Conservation (phyloP, 2,888 invertebrate species). For the Aphidius colemani region DNA sequence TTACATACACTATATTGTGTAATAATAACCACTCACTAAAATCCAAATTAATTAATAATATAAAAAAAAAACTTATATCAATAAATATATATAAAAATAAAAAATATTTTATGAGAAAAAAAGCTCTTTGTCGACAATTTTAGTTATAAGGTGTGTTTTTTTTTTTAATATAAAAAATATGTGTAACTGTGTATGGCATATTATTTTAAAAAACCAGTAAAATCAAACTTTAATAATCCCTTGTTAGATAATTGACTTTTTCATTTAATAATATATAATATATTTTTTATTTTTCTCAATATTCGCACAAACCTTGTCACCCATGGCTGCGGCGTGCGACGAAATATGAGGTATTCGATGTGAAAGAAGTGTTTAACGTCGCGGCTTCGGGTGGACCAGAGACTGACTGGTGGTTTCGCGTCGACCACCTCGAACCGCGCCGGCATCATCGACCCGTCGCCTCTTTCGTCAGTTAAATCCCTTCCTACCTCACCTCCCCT, state of each 20-base stretch:
- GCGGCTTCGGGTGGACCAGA: constrained; percentile 71
- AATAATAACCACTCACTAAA: too few species aligned
- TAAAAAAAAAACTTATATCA: neutral
- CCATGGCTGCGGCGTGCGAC: constrained; percentile 63
- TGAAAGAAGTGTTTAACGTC: constrained; percentile 64
- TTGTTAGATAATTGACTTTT: neutral
- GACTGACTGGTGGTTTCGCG: constrained; percentile 60
- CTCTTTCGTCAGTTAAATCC: constrained; percentile 62
- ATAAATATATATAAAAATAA: neutral
- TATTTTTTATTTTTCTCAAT: constrained; percentile 20
- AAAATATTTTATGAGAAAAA: too few species aligned
- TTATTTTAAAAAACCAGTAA: too few species aligned
- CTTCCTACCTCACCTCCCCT: constrained; percentile 41
- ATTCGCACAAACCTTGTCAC: constrained; percentile 56
- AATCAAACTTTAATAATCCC: neutral
- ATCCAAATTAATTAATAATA: neutral
- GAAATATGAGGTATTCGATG: constrained; percentile 53
- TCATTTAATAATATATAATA: neutral
- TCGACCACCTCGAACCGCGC: constrained; percentile 49
- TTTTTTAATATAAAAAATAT: too few species aligned
- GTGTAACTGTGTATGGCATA: too few species aligned
- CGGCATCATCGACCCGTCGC: constrained; percentile 65
- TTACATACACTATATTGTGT: too few species aligned
- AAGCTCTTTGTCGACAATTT: too few species aligned
- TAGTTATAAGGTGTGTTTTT: too few species aligned